phyloP scores from a whole-genome alignment of 2,888 invertebrate species.

The Scaptomyza caliginosa region DNA sequence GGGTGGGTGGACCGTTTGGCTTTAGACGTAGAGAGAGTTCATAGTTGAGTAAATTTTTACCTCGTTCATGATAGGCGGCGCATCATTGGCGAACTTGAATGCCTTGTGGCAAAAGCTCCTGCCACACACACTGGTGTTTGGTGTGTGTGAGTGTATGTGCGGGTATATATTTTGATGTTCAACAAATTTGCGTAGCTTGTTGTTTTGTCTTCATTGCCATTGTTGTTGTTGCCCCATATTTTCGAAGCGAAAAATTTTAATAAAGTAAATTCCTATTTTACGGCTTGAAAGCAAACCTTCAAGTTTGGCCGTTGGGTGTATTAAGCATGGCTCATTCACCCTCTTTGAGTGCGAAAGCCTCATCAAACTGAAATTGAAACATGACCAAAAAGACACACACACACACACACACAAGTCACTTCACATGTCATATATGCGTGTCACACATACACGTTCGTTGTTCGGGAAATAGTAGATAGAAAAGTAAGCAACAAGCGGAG shows the following conservation, averaged over 20 bases:
- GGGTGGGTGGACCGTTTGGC: slow-evolving; percentile 9
- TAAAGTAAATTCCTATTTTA: slow-evolving; percentile 80
- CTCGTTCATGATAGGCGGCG: slow-evolving; percentile 63
- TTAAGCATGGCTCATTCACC: slow-evolving; percentile 31
- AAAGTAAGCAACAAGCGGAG: slow-evolving; percentile 69
- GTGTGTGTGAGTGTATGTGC: slow-evolving; percentile 1
- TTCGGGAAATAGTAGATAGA: slow-evolving; percentile 36
- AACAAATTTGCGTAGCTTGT: slow-evolving; percentile 57
- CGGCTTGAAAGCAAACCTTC: slow-evolving; percentile 40
- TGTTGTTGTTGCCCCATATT: slow-evolving; percentile 73
- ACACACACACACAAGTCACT: slow-evolving; percentile 8
- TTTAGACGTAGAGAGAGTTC: slow-evolving; percentile 48
- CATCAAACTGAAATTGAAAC: slow-evolving; percentile 43
- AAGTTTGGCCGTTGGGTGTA: slow-evolving; percentile 42
- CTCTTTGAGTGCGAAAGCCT: slow-evolving; percentile 3
- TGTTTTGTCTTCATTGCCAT: slow-evolving; percentile 60
- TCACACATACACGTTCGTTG: slow-evolving; percentile 43
- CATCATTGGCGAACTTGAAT: slow-evolving; percentile 53
- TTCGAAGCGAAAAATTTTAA: slow-evolving; percentile 77
- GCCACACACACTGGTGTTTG: not conserved
- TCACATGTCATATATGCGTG: slow-evolving; percentile 55
- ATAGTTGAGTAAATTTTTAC: slow-evolving; percentile 79
- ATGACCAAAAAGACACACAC: slow-evolving; percentile 16
- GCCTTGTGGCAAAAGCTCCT: not conserved
- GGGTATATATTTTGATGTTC: slow-evolving; percentile 32